Conservation (phyloP, 2,888 invertebrate genomes). For the Macaria liturata region DNA sequence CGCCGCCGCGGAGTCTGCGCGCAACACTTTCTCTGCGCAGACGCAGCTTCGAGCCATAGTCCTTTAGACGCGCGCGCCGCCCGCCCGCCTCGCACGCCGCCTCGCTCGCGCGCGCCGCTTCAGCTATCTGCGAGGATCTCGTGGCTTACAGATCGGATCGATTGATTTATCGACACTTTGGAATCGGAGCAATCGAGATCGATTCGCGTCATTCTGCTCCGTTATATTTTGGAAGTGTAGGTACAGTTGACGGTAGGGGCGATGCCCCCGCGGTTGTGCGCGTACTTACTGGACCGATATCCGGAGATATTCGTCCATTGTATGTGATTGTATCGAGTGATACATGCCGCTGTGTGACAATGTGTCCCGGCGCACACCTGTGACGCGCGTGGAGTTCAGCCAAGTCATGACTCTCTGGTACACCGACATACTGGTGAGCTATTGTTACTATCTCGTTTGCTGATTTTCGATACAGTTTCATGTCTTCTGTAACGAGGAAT, state of each 20-base stretch:
- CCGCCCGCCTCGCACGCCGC: slow-evolving; percentile 50
- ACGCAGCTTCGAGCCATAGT: slow-evolving; percentile 61
- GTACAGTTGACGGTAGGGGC: slow-evolving; percentile 46
- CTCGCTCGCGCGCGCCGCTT: slow-evolving; percentile 44
- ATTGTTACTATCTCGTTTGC: slow-evolving; percentile 8
- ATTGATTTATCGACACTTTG: slow-evolving; percentile 42
- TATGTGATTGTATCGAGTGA: slow-evolving; percentile 58
- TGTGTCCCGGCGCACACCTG: slow-evolving; percentile 62
- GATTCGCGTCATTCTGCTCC: slow-evolving; percentile 43
- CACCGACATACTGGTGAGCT: slow-evolving; percentile 78
- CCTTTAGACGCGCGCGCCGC: slow-evolving; percentile 60
- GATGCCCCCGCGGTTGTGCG: slow-evolving; percentile 52
- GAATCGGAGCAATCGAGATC: slow-evolving; percentile 38
- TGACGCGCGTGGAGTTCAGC: slow-evolving; percentile 74
- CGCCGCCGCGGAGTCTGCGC: slow-evolving; percentile 80
- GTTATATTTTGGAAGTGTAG: slow-evolving; percentile 56
- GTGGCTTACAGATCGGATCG: slow-evolving; percentile 28
- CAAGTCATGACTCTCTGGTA: slow-evolving; percentile 81
- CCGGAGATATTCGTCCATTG: slow-evolving; percentile 39
- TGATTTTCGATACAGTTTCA: slow-evolving; percentile 2
- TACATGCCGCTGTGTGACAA: slow-evolving; percentile 60
- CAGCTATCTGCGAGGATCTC: slow-evolving; percentile 39
- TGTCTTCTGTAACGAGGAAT: slow-evolving; percentile 4
- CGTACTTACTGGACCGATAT: slow-evolving; percentile 44
- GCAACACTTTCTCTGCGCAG: slow-evolving; percentile 77